These are phyloP conservation scores for Gadopsis bispinosus DNA, from an alignment of 2,797 vertebrate species.

Conservation along the genomic window DNA sequence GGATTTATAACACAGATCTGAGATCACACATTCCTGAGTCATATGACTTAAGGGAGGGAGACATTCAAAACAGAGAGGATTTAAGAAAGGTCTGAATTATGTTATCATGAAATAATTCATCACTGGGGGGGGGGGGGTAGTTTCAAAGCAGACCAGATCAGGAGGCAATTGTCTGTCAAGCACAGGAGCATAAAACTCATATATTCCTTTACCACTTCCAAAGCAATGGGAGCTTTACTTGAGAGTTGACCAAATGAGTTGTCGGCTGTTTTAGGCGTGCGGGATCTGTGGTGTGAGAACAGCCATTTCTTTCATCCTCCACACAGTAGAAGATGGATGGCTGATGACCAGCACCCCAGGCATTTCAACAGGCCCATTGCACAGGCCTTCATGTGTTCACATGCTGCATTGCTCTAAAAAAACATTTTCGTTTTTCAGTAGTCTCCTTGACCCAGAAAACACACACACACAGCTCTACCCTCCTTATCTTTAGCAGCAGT, in stretches of 20 bases:
- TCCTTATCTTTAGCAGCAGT: conserved; percentile 63
- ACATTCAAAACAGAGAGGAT: background rate
- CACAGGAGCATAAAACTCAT: conserved; percentile 5
- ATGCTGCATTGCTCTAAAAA: conserved; percentile 74
- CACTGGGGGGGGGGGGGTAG: background rate
- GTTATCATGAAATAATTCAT: conserved; percentile 9
- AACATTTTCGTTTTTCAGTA: conserved; percentile 73
- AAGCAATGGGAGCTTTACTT: conserved; percentile 11
- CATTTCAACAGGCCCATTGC: conserved; percentile 33
- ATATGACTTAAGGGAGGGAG: background rate
- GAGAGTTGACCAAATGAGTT: conserved; percentile 26
- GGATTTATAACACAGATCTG: conserved; percentile 21
- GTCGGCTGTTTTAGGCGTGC: conserved; percentile 35
- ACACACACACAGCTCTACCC: conserved; percentile 37
- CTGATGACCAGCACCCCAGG: conserved; percentile 64
- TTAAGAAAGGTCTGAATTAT: background rate
- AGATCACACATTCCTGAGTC: conserved; percentile 18
- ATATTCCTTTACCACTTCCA: conserved; percentile 24
- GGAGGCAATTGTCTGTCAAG: conserved; percentile 17
- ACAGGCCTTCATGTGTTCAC: conserved; percentile 52
- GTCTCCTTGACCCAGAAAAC: conserved; percentile 87
- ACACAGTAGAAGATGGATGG: conserved; percentile 57
- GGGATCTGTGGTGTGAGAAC: conserved; percentile 37
- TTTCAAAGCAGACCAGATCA: conserved; percentile 15
- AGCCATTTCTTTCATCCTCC: conserved; percentile 50